Percentiles rank a stretch among this genome's conserved stretches.
These are phyloP conservation scores for Teleopsis dalmanni DNA, from an alignment of 1,140 invertebrate species.

Conservation along the genomic window DNA sequence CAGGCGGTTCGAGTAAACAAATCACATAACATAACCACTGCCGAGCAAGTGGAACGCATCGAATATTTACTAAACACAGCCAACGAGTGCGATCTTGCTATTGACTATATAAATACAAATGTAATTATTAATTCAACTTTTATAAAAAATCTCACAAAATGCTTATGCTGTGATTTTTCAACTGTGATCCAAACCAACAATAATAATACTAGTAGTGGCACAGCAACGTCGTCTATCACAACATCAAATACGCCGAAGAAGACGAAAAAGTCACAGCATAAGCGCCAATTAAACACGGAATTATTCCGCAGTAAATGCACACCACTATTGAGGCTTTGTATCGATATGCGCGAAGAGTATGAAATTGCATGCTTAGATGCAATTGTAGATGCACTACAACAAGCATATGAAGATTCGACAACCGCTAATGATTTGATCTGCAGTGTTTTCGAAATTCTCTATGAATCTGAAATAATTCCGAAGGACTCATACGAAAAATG, in stretches of 20 bases:
- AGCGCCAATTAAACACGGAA: slow-evolving; percentile 7
- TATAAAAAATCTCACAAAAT: slow-evolving; percentile 32
- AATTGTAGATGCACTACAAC: slow-evolving; percentile 7
- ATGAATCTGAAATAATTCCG: slow-evolving; percentile 15
- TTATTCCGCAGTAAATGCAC: slow-evolving; percentile 11
- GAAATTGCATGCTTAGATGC: slow-evolving; percentile 13
- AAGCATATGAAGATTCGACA: slow-evolving; percentile 1
- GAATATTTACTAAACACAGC: slow-evolving; percentile 22
- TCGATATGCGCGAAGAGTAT: slow-evolving; percentile 9
- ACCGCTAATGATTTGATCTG: slow-evolving; percentile 7
- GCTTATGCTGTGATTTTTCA: slow-evolving; percentile 38
- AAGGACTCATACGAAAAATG: slow-evolving; percentile 16
- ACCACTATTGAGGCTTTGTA: slow-evolving; percentile 11
- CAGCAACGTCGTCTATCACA: background rate
- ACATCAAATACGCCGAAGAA: background rate
- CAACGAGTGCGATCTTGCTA: slow-evolving; percentile 26
- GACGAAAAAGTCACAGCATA: background rate
- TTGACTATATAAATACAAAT: slow-evolving; percentile 40
- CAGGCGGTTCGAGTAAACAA: background rate
- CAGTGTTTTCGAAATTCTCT: slow-evolving; percentile 12
- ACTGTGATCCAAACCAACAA: slow-evolving; percentile 23
- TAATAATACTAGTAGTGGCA: too few species aligned
- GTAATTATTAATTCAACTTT: slow-evolving; percentile 30
- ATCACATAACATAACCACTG: slow-evolving; percentile 13
- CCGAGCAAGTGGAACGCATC: slow-evolving; percentile 31